Conservation (phyloP, 2,113 vertebrate species). For the Semnopithecus entellus region DNA sequence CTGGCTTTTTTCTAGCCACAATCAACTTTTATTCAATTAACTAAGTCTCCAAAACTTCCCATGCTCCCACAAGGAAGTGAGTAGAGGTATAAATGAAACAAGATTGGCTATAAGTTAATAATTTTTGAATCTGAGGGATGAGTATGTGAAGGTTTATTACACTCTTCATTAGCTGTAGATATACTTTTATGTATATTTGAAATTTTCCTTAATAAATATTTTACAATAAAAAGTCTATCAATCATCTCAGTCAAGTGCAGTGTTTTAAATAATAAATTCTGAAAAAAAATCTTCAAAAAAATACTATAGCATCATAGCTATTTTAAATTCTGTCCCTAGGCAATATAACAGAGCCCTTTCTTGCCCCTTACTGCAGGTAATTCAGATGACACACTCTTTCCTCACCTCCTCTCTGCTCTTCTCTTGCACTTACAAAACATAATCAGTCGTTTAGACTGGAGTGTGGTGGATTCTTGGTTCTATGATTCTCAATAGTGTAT, state of each 20-base stretch:
- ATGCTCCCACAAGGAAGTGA: neutral
- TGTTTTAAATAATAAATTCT: slow-evolving; percentile 7
- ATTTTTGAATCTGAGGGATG: neutral
- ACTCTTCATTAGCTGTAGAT: neutral
- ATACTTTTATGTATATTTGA: neutral
- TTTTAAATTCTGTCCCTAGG: neutral
- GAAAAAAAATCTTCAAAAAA: neutral
- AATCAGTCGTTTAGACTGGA: neutral
- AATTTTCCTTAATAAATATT: neutral
- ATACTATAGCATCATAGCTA: neutral
- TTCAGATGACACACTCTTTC: neutral
- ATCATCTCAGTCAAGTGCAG: neutral
- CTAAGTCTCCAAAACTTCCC: neutral
- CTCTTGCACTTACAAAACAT: neutral
- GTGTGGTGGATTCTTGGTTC: neutral
- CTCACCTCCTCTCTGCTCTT: neutral
- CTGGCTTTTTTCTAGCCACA: neutral
- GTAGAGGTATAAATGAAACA: neutral
- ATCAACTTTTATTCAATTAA: neutral
- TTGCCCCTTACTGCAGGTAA: neutral
- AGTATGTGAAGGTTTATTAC: neutral
- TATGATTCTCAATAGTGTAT: neutral
- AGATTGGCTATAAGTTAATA: neutral
- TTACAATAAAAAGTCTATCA: neutral
- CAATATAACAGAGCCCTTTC: neutral